Percentiles rank a stretch among this genome's conserved stretches.
Evolutionary conservation across 2,797 vertebrate species (phyloP).

Genomic region (Melanotaenia parkinsoni): DNA sequence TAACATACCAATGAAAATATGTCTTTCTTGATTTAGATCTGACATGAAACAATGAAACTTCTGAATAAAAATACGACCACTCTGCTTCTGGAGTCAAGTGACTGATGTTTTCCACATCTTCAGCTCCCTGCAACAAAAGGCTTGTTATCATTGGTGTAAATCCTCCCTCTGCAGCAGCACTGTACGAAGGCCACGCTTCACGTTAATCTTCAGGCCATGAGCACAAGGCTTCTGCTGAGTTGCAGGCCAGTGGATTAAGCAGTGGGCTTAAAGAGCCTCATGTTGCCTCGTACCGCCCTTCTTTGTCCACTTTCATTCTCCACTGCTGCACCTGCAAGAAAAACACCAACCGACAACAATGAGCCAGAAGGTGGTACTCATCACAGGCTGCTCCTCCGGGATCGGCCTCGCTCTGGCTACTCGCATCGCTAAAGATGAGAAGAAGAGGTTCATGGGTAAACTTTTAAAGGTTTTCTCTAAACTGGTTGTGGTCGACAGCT

Average conservation of each 20-base stretch:
- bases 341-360: constrained; percentile 65
- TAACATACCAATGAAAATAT: neutral
- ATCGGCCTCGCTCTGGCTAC: constrained; percentile 87
- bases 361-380: constrained; percentile 87
- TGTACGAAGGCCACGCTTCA: constrained; percentile 39
- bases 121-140: constrained; percentile 3
- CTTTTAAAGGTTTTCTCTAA: constrained; percentile 1
- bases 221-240: constrained; percentile 78
- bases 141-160: constrained; percentile 48
- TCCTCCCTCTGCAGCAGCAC: constrained; percentile 18
- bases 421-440: constrained; percentile 87
- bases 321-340: constrained; percentile 34
- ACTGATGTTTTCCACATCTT: constrained; percentile 6
- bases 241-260: constrained; percentile 76
- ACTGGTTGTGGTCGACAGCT: neutral
- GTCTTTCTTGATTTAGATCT: neutral
- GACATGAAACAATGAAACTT: neutral
- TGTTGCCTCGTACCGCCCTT: neutral
- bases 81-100: neutral
- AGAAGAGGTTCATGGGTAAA: constrained; percentile 92
- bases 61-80: constrained; percentile 42
- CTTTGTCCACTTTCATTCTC: constrained; percentile 32
- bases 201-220: constrained; percentile 77
- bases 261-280: constrained; percentile 42
- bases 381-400: constrained; percentile 91